Conservation (phyloP, 2,113 vertebrate genomes). For the Pardalotus punctatus region DNA sequence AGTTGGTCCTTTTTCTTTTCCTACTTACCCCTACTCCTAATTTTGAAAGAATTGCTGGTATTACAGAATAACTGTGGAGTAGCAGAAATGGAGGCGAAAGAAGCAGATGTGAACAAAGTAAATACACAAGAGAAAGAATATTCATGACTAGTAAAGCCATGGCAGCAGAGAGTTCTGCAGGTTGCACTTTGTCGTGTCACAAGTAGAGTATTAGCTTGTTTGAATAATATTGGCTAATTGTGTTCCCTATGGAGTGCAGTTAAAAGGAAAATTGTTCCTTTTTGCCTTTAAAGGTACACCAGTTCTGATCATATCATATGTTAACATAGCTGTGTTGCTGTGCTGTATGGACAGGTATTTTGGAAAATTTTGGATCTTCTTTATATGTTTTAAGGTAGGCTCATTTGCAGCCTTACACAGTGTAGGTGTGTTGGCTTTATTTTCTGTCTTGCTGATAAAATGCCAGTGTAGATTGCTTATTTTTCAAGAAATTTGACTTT, state of each 20-base stretch:
- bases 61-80: background rate
- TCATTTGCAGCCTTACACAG: background rate
- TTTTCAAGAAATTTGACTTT: background rate
- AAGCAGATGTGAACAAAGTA: background rate
- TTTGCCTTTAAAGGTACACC: background rate
- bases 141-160: background rate
- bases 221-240: background rate
- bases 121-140: background rate
- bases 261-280: background rate
- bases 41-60: background rate
- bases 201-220: background rate
- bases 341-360: background rate
- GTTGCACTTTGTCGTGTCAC: background rate
- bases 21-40: fast-evolving
- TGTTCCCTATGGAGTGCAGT: background rate
- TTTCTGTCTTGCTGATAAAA: background rate
- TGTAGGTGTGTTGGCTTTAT: background rate
- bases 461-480: background rate
- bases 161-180: background rate
- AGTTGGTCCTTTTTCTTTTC: background rate
- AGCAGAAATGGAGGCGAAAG: background rate
- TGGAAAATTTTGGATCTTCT: background rate
- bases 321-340: background rate
- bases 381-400: background rate
- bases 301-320: background rate